These are phyloP conservation scores for Capromys pilorides DNA, from an alignment of 2,797 vertebrate species.

Conservation along the genomic window DNA sequence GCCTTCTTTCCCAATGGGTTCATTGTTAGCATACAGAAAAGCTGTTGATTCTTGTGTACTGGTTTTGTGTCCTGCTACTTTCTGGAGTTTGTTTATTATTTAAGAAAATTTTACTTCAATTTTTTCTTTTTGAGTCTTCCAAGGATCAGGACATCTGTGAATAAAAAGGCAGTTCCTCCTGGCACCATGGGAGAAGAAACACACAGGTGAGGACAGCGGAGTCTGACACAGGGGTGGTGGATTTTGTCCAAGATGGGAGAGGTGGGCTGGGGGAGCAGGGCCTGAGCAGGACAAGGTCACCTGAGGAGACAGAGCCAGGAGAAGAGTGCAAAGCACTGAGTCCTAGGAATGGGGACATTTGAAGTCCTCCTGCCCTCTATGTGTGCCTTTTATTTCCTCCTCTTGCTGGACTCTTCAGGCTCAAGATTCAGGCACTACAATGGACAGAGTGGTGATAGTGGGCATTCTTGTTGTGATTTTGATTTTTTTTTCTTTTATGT, in stretches of 20 bases:
- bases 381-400: background rate
- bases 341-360: background rate
- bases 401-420: background rate
- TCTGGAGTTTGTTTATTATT: background rate
- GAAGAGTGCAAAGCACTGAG: background rate
- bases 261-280: background rate
- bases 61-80: no score
- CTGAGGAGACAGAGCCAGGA: background rate
- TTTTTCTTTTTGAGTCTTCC: background rate
- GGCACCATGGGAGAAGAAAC: background rate
- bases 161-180: background rate
- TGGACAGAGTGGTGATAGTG: background rate
- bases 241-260: background rate
- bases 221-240: background rate
- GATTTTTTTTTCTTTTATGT: no score
- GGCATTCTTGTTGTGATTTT: background rate
- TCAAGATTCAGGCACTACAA: background rate
- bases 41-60: no score
- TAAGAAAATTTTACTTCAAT: background rate
- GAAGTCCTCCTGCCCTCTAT: background rate
- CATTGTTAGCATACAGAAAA: background rate
- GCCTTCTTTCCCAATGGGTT: background rate
- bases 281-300: no score
- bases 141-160: background rate
- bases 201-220: background rate